Evolutionary conservation across 2,113 vertebrate species (phyloP).

Genomic region (Todiramphus saurophagus): DNA sequence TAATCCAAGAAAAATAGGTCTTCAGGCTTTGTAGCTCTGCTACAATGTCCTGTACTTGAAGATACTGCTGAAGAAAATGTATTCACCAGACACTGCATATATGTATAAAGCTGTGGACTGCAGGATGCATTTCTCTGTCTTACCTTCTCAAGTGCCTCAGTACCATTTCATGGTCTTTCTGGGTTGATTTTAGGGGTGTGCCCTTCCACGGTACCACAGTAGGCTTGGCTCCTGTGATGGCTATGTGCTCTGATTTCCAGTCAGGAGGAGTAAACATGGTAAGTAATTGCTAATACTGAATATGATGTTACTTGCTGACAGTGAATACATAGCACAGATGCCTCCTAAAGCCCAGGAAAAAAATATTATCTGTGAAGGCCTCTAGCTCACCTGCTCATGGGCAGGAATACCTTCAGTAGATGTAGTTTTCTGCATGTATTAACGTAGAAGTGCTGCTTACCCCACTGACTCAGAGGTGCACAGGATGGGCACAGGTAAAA

Average conservation of each 20-base stretch:
- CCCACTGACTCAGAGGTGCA: not conserved
- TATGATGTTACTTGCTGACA: not conserved
- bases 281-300: slow-evolving; percentile 41
- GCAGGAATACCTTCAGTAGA: not conserved
- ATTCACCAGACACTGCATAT: not conserved
- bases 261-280: slow-evolving; percentile 98
- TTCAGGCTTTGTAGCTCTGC: not conserved
- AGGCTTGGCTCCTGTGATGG: slow-evolving; percentile 91
- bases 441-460: not conserved
- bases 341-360: not conserved
- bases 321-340: not conserved
- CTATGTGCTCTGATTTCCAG: slow-evolving; percentile 96
- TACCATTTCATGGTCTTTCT: not conserved
- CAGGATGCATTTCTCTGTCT: not conserved
- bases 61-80: not conserved
- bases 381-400: not conserved
- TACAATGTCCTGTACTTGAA: not conserved
- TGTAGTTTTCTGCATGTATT: not conserved
- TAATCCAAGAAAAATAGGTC: not conserved
- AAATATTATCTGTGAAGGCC: not conserved
- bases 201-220: slow-evolving; percentile 93
- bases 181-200: slow-evolving; percentile 79
- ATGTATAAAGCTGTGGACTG: not conserved
- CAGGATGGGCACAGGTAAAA: not conserved
- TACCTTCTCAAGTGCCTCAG: not conserved